Conservation (phyloP, 2,113 vertebrate genomes). For the Aegotheles bennettii region DNA sequence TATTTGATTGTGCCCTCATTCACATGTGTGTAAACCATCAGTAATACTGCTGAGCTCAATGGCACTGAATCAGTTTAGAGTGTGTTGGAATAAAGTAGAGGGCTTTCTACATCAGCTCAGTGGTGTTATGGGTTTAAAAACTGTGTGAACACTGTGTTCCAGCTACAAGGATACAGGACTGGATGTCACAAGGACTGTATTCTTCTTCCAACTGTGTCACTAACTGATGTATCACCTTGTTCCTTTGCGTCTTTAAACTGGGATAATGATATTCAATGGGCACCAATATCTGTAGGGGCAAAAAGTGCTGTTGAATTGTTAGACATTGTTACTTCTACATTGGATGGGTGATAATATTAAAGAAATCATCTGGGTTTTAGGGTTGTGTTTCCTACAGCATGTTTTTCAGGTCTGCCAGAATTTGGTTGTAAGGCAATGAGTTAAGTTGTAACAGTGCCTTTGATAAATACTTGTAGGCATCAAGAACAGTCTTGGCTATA, state of each 20-base stretch:
- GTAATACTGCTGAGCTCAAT: not conserved
- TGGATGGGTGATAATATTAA: not conserved
- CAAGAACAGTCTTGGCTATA: not conserved
- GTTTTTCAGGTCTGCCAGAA: not conserved
- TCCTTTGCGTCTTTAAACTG: not conserved
- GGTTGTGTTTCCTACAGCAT: not conserved
- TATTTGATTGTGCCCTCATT: not conserved
- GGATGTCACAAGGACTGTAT: not conserved
- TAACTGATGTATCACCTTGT: not conserved
- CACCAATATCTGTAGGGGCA: not conserved
- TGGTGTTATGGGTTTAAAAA: not conserved
- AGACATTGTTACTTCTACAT: not conserved
- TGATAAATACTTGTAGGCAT: not conserved
- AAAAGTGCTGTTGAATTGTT: not conserved
- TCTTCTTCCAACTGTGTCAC: not conserved
- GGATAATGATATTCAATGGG: not conserved
- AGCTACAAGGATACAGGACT: not conserved
- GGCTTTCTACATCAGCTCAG: not conserved
- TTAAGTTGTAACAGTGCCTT: not conserved
- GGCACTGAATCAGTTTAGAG: not conserved
- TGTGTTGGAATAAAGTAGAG: not conserved
- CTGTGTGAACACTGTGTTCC: not conserved
- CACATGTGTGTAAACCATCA: not conserved
- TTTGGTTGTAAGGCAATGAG: not conserved
- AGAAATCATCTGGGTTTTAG: not conserved